These are phyloP conservation scores for Enchytraeus crypticus DNA, from an alignment of 2,888 invertebrate species.

Conservation along the genomic window DNA sequence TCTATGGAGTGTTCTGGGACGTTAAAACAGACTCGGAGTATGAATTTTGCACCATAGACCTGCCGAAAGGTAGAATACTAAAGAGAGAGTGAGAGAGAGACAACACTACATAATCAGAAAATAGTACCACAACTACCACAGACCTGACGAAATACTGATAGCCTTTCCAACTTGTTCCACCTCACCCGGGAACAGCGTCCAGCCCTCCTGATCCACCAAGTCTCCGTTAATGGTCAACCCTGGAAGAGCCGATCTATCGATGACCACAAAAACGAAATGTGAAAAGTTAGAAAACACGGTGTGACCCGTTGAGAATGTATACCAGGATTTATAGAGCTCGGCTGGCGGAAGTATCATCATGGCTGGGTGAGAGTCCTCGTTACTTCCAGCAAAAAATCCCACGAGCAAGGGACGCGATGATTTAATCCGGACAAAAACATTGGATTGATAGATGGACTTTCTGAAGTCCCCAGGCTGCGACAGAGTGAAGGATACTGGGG, in stretches of 20 bases:
- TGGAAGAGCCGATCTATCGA: not conserved
- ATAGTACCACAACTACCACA: no score
- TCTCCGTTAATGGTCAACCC: not conserved
- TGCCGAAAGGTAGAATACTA: no score
- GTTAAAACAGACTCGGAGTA: no score
- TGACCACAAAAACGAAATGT: slow-evolving; percentile 1
- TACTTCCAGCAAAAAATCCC: slow-evolving; percentile 7
- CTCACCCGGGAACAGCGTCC: not conserved
- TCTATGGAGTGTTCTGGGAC: no score
- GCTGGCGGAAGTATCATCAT: slow-evolving; percentile 24
- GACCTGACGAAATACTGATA: no score
- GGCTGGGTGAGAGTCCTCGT: slow-evolving; percentile 24
- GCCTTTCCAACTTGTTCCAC: not conserved
- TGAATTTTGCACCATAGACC: no score
- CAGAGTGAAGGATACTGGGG: not conserved
- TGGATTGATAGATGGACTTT: not conserved
- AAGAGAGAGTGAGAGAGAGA: no score
- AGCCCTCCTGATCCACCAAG: not conserved
- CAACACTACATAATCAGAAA: no score
- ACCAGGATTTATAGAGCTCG: slow-evolving; percentile 3
- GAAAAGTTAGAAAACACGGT: not conserved
- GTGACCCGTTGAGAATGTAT: slow-evolving; percentile 8
- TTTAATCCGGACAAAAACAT: not conserved
- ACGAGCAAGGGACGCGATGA: slow-evolving; percentile 1
- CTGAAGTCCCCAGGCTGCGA: not conserved